Conservation (phyloP, 2,113 vertebrate genomes). For the Globicephala melas region DNA sequence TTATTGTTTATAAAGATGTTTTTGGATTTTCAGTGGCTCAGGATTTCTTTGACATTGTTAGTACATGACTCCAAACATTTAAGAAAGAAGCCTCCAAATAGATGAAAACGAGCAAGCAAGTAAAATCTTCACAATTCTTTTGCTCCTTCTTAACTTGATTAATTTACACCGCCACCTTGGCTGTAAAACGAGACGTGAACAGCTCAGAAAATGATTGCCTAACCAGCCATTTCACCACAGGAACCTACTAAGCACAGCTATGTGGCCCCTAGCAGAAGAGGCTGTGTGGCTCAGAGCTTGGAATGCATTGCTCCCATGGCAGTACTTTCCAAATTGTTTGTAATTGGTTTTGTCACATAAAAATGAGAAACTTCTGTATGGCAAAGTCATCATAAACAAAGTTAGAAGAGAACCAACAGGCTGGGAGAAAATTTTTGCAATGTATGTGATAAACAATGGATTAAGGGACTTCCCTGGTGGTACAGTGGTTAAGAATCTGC, state of each 20-base stretch:
- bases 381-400: neutral
- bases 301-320: neutral
- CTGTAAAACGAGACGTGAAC: slow-evolving; percentile 13
- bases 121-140: slow-evolving; percentile 9
- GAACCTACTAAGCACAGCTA: neutral
- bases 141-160: neutral
- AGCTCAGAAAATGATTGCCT: slow-evolving; percentile 20
- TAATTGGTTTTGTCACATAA: slow-evolving; percentile 1
- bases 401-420: neutral
- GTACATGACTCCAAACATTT: slow-evolving; percentile 26
- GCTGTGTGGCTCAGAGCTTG: neutral
- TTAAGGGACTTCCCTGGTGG: too few species aligned
- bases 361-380: slow-evolving; percentile 21
- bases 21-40: slow-evolving; percentile 37
- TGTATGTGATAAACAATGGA: neutral
- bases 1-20: slow-evolving; percentile 41
- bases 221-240: neutral
- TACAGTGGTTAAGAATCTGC: too few species aligned
- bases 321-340: slow-evolving; percentile 24
- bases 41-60: slow-evolving; percentile 44
- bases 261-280: neutral
- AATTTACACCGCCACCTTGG: neutral
- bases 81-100: slow-evolving; percentile 30
- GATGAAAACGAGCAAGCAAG: slow-evolving; percentile 25
- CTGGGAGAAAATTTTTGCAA: neutral